Evolutionary conservation across 2,113 vertebrate genomes (phyloP), one percentile per base, ranked within the genome.

Genomic region (Proterorhinus semilunaris): DNA sequence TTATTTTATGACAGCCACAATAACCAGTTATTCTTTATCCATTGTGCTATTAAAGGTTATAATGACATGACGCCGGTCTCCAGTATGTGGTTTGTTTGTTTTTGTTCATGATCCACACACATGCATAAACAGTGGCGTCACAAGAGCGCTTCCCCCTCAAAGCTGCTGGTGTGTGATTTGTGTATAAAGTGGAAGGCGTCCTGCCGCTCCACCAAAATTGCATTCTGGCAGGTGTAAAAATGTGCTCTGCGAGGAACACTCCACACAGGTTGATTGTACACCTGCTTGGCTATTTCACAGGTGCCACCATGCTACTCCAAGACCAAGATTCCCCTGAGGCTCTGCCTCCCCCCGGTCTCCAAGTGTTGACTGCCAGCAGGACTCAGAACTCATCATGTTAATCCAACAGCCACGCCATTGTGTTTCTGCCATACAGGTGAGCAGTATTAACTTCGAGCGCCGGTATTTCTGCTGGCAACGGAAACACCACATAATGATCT

Each of bases 251-350:
- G 59, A 83, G 82, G 67, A 43, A 63, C 66, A 63, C 78, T 71
- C 71, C 71, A 50, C 78, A 68, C 80, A 50, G 68, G 73, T 72
- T 85, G 78, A 84, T 78, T 79, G 62, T 85, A 58, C 76, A 80
- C 85, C 89, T 85, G 79, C 82, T 81, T 81, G 72, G 69, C 77
- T 82, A 69, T 80, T 85, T 81, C 80, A 77, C 79, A 72, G 75
- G 74, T 76, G 74, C 67, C 44, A 43, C 71, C 65, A 70, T 49
- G 47, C 65, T 45, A 61, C 72, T 49, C 58, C 45, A 78, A 55
- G 42, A 54, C 17, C 13, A 12, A 45, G 8, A 69, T 69, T 69
- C 66, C 75, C 75, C 65, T 0, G 21, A 72, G 75, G 51, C 48
- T 65, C 66, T 72, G 48, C 51, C 59, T 66, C 42, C 68, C 71